Conservation (phyloP, 2,888 invertebrate genomes). For the Caenorhabditis virilis region DNA sequence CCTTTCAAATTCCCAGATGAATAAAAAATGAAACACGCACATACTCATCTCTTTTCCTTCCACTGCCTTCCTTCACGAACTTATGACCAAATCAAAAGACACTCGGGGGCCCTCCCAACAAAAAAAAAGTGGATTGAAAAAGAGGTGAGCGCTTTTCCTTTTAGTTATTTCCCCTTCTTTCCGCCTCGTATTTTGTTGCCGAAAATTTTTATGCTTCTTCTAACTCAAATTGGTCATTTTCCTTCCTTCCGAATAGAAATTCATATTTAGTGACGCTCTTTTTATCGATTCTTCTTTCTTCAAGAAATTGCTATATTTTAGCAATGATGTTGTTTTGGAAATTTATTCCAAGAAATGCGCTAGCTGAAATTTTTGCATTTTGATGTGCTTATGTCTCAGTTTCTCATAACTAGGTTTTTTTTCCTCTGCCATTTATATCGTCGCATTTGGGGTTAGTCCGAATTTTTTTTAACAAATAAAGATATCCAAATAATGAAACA, state of each 20-base stretch:
- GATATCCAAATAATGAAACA: conserved; percentile 5
- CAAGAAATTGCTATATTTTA: not conserved
- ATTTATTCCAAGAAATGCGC: conserved; percentile 5
- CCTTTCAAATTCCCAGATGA: conserved; percentile 39
- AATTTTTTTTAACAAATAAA: not conserved
- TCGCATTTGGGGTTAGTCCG: conserved; percentile 5
- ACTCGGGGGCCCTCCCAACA: no score
- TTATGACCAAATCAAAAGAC: conserved; percentile 35
- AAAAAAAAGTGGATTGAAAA: conserved; percentile 26
- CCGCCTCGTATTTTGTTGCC: no score
- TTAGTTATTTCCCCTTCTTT: not conserved
- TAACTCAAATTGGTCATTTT: not conserved
- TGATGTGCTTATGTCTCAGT: conserved; percentile 12
- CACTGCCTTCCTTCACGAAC: conserved; percentile 7
- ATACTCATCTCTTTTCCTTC: conserved; percentile 6
- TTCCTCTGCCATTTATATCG: conserved; percentile 10
- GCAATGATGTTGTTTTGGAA: not conserved
- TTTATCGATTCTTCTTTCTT: not conserved
- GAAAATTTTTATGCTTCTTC: not conserved
- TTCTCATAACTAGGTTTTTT: conserved; percentile 3
- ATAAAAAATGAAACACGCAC: conserved; percentile 40
- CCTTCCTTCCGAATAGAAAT: conserved; percentile 1
- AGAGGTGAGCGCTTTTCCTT: conserved; percentile 13
- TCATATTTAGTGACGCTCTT: not conserved
- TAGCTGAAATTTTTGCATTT: conserved; percentile 14